Percentiles rank a stretch among this genome's conserved stretches.
phyloP scores from a whole-genome alignment of 2,888 invertebrate genomes.

The Coecobrya sp. region DNA sequence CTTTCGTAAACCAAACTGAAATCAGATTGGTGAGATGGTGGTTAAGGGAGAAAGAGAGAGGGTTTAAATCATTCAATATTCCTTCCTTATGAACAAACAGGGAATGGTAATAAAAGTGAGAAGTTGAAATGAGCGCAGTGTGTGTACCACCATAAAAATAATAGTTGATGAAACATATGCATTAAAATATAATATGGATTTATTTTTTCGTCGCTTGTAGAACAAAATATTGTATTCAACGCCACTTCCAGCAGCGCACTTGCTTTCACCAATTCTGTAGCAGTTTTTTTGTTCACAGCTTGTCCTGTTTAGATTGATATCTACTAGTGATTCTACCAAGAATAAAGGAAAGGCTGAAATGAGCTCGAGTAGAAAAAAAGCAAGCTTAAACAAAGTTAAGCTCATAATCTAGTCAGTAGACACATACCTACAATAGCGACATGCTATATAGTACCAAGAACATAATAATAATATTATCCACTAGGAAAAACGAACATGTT shows the following conservation, averaged over 20 bases:
- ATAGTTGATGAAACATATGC: slow-evolving; percentile 16
- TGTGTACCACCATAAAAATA: neutral
- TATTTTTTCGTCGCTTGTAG: neutral
- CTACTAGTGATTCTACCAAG: slow-evolving; percentile 35
- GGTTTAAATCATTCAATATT: slow-evolving; percentile 43
- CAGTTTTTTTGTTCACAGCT: slow-evolving; percentile 41
- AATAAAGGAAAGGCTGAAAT: slow-evolving; percentile 5
- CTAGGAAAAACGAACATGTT: neutral
- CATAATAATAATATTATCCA: neutral
- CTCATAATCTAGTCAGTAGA: slow-evolving; percentile 62
- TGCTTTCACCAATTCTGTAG: slow-evolving; percentile 6
- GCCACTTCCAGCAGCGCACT: neutral
- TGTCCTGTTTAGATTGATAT: slow-evolving; percentile 52
- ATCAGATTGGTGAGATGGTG: slow-evolving; percentile 25
- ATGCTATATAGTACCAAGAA: neutral
- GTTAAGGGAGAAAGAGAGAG: neutral
- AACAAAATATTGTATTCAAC: neutral
- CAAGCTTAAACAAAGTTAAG: slow-evolving; percentile 71
- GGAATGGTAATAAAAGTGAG: neutral
- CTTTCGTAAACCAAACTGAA: slow-evolving; percentile 13
- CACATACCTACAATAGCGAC: neutral
- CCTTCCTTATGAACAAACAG: neutral
- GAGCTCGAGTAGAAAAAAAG: slow-evolving; percentile 27
- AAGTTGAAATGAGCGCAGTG: neutral
- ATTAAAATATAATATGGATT: neutral